Evolutionary conservation across 2,888 invertebrate species (phyloP), one percentile per base, ranked within the genome.

Genomic region (Lampropteryx suffumata): DNA sequence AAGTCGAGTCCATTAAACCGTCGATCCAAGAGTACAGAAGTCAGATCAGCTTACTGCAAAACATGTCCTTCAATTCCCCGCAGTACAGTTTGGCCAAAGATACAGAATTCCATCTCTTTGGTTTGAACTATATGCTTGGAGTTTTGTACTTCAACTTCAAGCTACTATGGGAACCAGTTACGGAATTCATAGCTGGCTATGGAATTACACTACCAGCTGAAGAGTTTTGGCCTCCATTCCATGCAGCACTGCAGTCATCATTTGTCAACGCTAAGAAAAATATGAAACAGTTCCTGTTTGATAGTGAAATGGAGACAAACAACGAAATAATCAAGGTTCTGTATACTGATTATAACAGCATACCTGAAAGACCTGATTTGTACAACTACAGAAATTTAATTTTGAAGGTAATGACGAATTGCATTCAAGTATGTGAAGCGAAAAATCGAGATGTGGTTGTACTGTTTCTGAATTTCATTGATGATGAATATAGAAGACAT

Each of bases 101-200:
- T 37, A 90, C 92, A 0, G 90, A 91, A 4, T 94, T 92, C 61
- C 90, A 92, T 65, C 83, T 92, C 62, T 92, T 95, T 65, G 93
- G 95, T 0, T 73, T 99, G 12, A 91, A 94, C 54, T 97, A 95
- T 68, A 91, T 98, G 67, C 90, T 98, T 26, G 97, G 98, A 1
- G 92, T 94, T 51, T 85, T 98, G 39, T 96, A 95, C 76, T 91
- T 95, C 12, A 98, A 98, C 76, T 98, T 99, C 69, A 95, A 96
- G 63, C 86, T 97, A 9, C 77, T 99, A 0, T 98, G 98, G 98
- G 94, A 95, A 55, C 97, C 98, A 0, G 91, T 95, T 0, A 89
- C 92, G 10, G 93, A 95, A 69, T 90, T 97, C 30, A 93, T 98
- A 36, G 92, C 94, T 1, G 92, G 94, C 0, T 95, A 95, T 73